Conservation (phyloP, 2,113 vertebrate species). For the Struthidea cinerea region DNA sequence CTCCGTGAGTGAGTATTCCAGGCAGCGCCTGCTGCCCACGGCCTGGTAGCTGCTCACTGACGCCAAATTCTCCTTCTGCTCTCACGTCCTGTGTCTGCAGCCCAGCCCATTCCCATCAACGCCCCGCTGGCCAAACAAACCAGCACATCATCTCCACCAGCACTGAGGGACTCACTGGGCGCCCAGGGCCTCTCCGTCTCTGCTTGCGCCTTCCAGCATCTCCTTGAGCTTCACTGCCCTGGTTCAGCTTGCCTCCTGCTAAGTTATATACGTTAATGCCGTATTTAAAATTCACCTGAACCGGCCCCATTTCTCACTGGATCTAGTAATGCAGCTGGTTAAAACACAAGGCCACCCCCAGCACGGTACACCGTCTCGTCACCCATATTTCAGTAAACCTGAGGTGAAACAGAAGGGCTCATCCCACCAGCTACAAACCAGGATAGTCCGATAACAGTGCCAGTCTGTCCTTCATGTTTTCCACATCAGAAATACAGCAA, state of each 20-base stretch:
- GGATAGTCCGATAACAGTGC: too few species aligned
- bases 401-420: neutral
- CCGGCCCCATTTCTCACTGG: neutral
- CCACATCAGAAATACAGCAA: neutral
- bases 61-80: neutral
- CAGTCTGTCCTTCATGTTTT: neutral
- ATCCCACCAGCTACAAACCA: neutral
- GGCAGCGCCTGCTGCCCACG: neutral
- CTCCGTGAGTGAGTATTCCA: neutral
- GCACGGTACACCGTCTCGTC: neutral
- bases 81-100: neutral
- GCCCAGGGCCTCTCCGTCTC: neutral
- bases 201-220: accelerated
- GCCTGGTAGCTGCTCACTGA: neutral
- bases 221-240: neutral
- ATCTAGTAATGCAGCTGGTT: neutral
- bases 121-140: neutral
- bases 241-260: neutral
- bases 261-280: accelerated
- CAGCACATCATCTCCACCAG: neutral
- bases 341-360: neutral
- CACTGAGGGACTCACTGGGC: neutral
- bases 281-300: neutral
- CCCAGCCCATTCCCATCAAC: slow-evolving; percentile 19
- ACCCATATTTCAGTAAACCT: neutral